Evolutionary conservation across 2,888 invertebrate species (phyloP), one percentile per base, ranked within the genome.

Genomic region (Tenthredo scrophulariae): DNA sequence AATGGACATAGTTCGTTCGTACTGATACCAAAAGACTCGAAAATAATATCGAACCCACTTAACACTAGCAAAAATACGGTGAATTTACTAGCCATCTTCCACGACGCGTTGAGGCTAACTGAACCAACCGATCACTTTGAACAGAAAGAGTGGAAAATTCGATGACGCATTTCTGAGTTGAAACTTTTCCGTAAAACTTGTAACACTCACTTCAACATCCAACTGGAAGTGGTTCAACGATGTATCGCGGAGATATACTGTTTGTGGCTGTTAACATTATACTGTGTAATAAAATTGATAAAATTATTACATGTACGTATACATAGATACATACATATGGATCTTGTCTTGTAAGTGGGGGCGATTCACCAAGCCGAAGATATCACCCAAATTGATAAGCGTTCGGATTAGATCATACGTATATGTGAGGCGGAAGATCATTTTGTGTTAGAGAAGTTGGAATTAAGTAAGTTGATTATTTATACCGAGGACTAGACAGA

Each of bases 401-500:
- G 50, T 18, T 50, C 0, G 5, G 50, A 50, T 50, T n/a, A n/a
- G 3, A n/a, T 50, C 5, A n/a, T 50, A 6, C 2, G 15, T 13
- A 15, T 46, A 46, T 15, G 46, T 46, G 13, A 13, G 15, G 46
- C 1, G 46, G 13, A 3, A 10, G 0, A 46, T 46, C 13, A 13
- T 46, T 46, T 3, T 0, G 46, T 10, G 10, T 13, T 1, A 43
- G 22, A 26, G 0, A 43, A 74, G 1, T 22, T 9, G n/a, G 40
- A n/a, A 43, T 22, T 3, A 22, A 37, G 43, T n/a, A 40, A 74
- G 7, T 43, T 74, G 43, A 22, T 22, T 22, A 22, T 9, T 43
- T 77, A n/a, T 77, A 77, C 77, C 77, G n/a, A 77, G 18, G 6
- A 54, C 0, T 33, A 54, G 5, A n/a, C 77, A 77, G 7, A 77